phyloP scores from a whole-genome alignment of 1,140 invertebrate genomes.

The Neuroterus valhalla region DNA sequence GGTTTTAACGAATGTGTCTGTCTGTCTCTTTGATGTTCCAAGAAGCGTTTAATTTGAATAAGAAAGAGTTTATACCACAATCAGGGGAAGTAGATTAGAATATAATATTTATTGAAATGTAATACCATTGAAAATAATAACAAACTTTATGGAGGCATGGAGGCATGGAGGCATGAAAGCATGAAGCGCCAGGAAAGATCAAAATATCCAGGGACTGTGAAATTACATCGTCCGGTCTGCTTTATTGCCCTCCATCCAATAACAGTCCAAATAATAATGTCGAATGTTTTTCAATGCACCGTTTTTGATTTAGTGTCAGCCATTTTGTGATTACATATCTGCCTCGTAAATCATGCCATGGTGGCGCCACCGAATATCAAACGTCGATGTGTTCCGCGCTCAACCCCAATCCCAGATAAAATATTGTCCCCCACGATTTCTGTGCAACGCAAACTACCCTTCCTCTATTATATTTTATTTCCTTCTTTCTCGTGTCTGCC shows the following conservation, averaged over 20 bases:
- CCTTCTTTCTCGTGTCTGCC: conserved; percentile 49
- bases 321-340: conserved; percentile 77
- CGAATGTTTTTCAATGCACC: conserved; percentile 76
- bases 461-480: conserved; percentile 56
- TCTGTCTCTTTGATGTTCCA: too few relatives aligned
- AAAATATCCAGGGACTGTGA: conserved; percentile 60
- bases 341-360: conserved; percentile 74
- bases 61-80: too few relatives aligned
- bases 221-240: conserved; percentile 68
- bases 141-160: too few relatives aligned
- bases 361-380: conserved; percentile 77
- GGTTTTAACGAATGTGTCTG: too few relatives aligned
- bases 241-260: conserved; percentile 73
- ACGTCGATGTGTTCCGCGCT: conserved; percentile 73
- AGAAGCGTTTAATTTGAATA: too few relatives aligned
- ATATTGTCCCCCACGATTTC: conserved; percentile 70
- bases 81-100: too few relatives aligned
- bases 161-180: background rate
- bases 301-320: conserved; percentile 76
- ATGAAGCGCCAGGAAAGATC: conserved; percentile 40
- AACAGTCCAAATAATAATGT: conserved; percentile 77
- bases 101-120: too few relatives aligned
- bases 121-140: too few relatives aligned
- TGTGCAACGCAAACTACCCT: conserved; percentile 67
- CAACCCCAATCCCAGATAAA: conserved; percentile 72